Percentiles rank a stretch among this genome's conserved stretches.
Evolutionary conservation across 2,888 invertebrate species (phyloP).

Genomic region (Dorcus hopei): DNA sequence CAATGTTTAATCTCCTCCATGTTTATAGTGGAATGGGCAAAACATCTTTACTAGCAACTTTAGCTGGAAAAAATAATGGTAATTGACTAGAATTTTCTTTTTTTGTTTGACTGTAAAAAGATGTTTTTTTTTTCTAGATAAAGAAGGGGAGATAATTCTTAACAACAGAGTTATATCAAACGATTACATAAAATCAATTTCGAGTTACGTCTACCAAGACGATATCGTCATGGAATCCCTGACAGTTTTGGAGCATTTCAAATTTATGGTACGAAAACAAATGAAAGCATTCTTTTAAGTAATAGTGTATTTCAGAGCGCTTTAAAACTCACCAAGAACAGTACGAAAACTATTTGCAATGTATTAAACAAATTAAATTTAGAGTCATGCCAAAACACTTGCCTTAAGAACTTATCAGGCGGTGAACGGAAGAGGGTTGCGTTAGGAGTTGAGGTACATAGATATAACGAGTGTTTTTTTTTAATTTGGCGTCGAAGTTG

Average conservation of each 20-base stretch:
- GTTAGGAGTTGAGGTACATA: slow-evolving; percentile 70
- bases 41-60: slow-evolving; percentile 70
- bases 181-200: slow-evolving; percentile 68
- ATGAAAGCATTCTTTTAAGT: background rate
- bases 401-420: slow-evolving; percentile 76
- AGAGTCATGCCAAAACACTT: slow-evolving; percentile 65
- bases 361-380: slow-evolving; percentile 68
- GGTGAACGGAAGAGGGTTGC: slow-evolving; percentile 85
- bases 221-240: slow-evolving; percentile 77
- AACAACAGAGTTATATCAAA: slow-evolving; percentile 57
- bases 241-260: slow-evolving; percentile 78
- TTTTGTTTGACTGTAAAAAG: background rate
- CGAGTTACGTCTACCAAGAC: slow-evolving; percentile 83
- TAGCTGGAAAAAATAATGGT: slow-evolving; percentile 69
- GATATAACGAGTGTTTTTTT: slow-evolving; percentile 40
- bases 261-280: slow-evolving; percentile 69
- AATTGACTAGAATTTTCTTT: slow-evolving; percentile 10
- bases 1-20: slow-evolving; percentile 7
- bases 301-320: slow-evolving; percentile 46
- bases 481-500: too few relatives aligned
- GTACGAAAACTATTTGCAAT: slow-evolving; percentile 44
- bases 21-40: slow-evolving; percentile 70
- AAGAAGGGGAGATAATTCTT: slow-evolving; percentile 13
- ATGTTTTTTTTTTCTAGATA: slow-evolving; percentile 6
- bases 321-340: slow-evolving; percentile 44